Evolutionary conservation across 2,113 vertebrate genomes (phyloP).

Genomic region (Apodemus sylvaticus): DNA sequence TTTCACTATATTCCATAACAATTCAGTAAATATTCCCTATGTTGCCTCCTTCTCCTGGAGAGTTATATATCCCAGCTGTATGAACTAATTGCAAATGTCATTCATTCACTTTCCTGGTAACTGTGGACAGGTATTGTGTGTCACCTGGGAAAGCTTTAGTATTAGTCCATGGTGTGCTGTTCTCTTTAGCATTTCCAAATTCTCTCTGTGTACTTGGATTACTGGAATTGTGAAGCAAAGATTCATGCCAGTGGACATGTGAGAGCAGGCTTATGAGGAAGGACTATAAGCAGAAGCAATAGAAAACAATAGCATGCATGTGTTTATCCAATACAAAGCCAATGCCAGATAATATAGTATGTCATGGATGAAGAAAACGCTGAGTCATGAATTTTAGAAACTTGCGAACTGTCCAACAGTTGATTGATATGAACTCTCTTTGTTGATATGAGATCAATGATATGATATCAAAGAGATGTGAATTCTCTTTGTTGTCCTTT

Average conservation of each 20-base stretch:
- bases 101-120: background rate
- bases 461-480: too few relatives aligned
- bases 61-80: background rate
- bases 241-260: background rate
- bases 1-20: background rate
- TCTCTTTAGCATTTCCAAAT: background rate
- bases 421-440: background rate
- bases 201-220: background rate
- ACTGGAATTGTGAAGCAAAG: background rate
- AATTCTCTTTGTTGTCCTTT: background rate
- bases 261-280: background rate
- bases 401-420: background rate
- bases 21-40: background rate
- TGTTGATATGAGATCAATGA: too few relatives aligned
- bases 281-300: background rate
- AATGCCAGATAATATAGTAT: background rate
- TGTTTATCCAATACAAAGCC: background rate
- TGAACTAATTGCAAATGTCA: background rate
- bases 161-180: background rate
- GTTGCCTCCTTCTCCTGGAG: rapidly evolving
- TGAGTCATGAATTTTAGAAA: background rate
- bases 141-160: background rate
- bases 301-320: background rate
- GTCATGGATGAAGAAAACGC: background rate
- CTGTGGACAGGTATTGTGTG: background rate